Evolutionary conservation across 2,113 vertebrate genomes (phyloP).

Genomic region (rabbit (Oryctolagus cuniculus)): mOryCun1.1 NC_091432.1:51809001-51809500

Average conservation of each 20-base stretch:
- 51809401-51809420: neutral
- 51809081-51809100: conserved; percentile 70
- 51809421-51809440: neutral
- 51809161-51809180: conserved; percentile 79
- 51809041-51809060: conserved; percentile 68
- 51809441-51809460: neutral
- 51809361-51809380: neutral
- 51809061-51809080: conserved; percentile 78
- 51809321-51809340: neutral
- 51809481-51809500: neutral
- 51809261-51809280: conserved; percentile 23
- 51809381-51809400: neutral
- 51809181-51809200: conserved; percentile 78
- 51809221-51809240: conserved; percentile 80
- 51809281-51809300: neutral
- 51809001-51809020: neutral
- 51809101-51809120: conserved; percentile 81
- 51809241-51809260: conserved; percentile 65
- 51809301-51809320: neutral
- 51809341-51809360: neutral
- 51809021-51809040: conserved; percentile 67
- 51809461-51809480: conserved; percentile 16
- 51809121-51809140: conserved; percentile 70
- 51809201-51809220: conserved; percentile 84
- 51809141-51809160: conserved; percentile 79